Evolutionary conservation across 2,888 invertebrate genomes (phyloP), one percentile per base, ranked within the genome.

Genomic region (Drosophila meridionalis): DNA sequence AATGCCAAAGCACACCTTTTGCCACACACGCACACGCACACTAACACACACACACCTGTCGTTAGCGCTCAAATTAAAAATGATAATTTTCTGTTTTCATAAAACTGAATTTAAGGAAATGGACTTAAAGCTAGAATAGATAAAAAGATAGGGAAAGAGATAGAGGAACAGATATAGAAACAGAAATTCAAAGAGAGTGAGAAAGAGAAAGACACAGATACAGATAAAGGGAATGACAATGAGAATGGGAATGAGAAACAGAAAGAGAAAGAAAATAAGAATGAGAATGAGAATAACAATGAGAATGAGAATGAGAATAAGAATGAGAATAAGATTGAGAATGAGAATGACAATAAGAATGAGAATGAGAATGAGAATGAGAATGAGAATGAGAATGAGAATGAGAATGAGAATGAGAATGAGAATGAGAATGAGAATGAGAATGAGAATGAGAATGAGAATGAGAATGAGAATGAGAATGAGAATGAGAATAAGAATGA

Each of bases 1-100:
- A 84, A 80, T 82, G 58, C 62, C 58, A 75, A 70, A 81, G 76
- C 78, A 43, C 43, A 74, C 14, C n/a, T 56, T 4, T 2, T n/a
- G 40, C 36, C 38, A 28, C 43, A 42, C 34, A 38, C 38, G 1
- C 14, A 40, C 40, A 42, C 50, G 12, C 42, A 47, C 40, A 61
- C 59, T 57, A 12, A 28, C 34, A 61, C 59, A 57, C 14, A 28
- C 34, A 26, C 48, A 32, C 40, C 40, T 57, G 52, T 50, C 52
- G 50, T 56, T 43, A n/a, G 8, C 34, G 57, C 60, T 45, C 36
- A 14, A 68, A 74, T 75, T 74, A 55, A 69, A 78, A 61, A 74
- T 60, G 9, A 53, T 68, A 68, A 70, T 63, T 67, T 58, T 53
- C 42, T 36, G 47, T 62, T 59, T 63, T 71, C 45, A 56, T 68